Percentiles rank a stretch among this genome's conserved stretches.
Conservation (phyloP, 2,888 invertebrate species). For the Hylaea fasciaria region DNA sequence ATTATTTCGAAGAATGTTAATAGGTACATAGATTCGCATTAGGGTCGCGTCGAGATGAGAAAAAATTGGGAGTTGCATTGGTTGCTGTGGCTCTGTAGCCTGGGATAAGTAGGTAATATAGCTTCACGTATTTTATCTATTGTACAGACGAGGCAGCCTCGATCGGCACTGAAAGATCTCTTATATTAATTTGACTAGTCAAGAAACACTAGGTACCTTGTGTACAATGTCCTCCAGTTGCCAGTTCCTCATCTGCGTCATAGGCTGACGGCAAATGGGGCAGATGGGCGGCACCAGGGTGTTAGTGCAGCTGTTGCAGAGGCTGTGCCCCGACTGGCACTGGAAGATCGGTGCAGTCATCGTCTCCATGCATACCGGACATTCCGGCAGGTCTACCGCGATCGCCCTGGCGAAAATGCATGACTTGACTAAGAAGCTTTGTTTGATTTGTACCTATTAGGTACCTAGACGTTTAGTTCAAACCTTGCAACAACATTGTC, state of each 20-base stretch:
- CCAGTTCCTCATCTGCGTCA: slow-evolving; percentile 79
- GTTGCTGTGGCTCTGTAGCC: no score
- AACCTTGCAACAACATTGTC: no score
- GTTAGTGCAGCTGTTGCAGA: slow-evolving; percentile 68
- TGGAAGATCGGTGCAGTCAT: slow-evolving; percentile 75
- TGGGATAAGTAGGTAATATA: no score
- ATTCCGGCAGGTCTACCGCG: slow-evolving; percentile 68
- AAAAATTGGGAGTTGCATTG: no score
- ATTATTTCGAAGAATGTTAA: background rate
- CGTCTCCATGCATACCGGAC: slow-evolving; percentile 72
- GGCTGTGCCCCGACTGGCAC: slow-evolving; percentile 75
- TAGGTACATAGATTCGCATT: background rate
- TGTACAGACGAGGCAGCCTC: no score
- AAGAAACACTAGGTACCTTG: background rate
- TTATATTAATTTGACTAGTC: no score
- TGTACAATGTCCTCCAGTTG: slow-evolving; percentile 67
- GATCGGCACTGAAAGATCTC: no score
- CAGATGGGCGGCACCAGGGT: slow-evolving; percentile 65
- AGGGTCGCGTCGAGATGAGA: no score
- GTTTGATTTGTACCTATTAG: no score
- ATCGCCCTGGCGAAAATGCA: slow-evolving; percentile 38
- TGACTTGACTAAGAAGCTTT: background rate
- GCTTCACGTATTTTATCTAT: no score
- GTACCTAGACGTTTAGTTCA: no score
- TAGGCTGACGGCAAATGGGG: slow-evolving; percentile 73